Conservation (phyloP, 64 coral and sea anemone genomes). For the Catalaphyllia jardinei region DNA sequence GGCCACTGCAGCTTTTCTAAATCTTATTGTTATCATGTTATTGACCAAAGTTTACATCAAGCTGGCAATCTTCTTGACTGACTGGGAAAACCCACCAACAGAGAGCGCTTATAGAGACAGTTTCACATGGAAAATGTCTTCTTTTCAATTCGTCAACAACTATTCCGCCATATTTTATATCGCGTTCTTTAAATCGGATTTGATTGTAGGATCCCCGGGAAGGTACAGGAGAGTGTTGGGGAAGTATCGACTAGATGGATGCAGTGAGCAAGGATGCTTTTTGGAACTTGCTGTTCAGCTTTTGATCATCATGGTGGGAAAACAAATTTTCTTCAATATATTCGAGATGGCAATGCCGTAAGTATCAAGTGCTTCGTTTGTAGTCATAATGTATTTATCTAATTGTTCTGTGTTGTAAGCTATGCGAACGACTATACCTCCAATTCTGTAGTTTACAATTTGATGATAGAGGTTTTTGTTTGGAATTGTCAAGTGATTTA, state of each 20-base stretch:
- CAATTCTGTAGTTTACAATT: too few species aligned
- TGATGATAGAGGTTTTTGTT: too few species aligned
- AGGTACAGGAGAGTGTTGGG: constrained; percentile 47
- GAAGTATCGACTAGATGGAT: constrained; percentile 72
- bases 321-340: constrained; percentile 75
- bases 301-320: constrained; percentile 79
- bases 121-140: constrained; percentile 79
- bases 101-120: constrained; percentile 75
- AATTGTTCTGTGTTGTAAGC: too few species aligned
- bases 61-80: constrained; percentile 50
- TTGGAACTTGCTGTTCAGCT: constrained; percentile 76
- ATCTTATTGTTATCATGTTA: constrained; percentile 73
- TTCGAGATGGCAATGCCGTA: constrained; percentile 78
- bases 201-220: constrained; percentile 68
- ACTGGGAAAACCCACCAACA: constrained; percentile 82
- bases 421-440: too few species aligned
- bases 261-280: constrained; percentile 79
- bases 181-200: constrained; percentile 79
- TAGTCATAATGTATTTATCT: background rate
- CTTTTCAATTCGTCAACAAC: constrained; percentile 86
- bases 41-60: constrained; percentile 63
- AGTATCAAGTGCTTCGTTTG: constrained; percentile 29
- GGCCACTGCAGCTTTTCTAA: constrained; percentile 67
- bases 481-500: too few species aligned
- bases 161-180: constrained; percentile 80